Percentiles rank a stretch among this genome's conserved stretches.
These are phyloP conservation scores for rat (Rattus norvegicus) DNA, from an alignment of 2,113 vertebrate genomes.

Conservation along the genomic window GRCr8 NC_086032.1:69834001-69834500, in stretches of 20 bases:
- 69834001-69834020: too few relatives aligned
- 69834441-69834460: neutral
- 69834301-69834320: neutral
- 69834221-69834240: neutral
- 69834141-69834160: too few relatives aligned
- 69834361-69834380: neutral
- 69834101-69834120: too few relatives aligned
- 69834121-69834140: too few relatives aligned
- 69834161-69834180: neutral
- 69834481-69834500: neutral
- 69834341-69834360: neutral
- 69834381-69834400: neutral
- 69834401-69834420: neutral
- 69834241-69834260: neutral
- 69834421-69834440: fast-evolving
- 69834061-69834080: too few relatives aligned
- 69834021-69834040: too few relatives aligned
- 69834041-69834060: too few relatives aligned
- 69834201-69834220: neutral
- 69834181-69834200: neutral
- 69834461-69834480: neutral
- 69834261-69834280: neutral
- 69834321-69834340: neutral
- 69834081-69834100: too few relatives aligned
- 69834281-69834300: neutral